A percentile compares a stretch with the other conserved stretches of the same genome.
Evolutionary conservation across 2,888 invertebrate species (phyloP).

Genomic region (Polydrusus pterygomalis): DNA sequence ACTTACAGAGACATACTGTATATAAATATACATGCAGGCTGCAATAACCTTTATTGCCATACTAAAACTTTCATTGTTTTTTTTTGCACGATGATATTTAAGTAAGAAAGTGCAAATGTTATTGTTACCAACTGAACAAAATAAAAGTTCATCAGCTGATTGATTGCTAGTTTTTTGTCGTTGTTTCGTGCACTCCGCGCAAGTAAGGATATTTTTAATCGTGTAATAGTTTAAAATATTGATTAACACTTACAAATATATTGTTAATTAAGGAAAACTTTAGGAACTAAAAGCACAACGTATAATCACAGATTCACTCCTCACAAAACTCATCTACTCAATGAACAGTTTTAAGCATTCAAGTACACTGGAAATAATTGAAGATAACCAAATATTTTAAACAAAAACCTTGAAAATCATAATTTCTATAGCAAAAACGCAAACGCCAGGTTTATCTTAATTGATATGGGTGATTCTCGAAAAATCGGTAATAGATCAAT

Average conservation of each 20-base stretch:
- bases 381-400: slow-evolving; percentile 29
- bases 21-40: not conserved
- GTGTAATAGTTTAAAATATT: too few species aligned
- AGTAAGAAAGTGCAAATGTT: not conserved
- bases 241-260: too few species aligned
- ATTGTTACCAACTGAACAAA: not conserved
- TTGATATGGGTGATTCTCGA: slow-evolving; percentile 11
- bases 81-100: slow-evolving; percentile 1
- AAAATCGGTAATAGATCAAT: not conserved
- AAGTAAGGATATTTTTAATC: too few species aligned
- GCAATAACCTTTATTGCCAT: not conserved
- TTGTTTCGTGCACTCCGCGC: too few species aligned
- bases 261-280: too few species aligned
- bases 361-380: slow-evolving; percentile 20
- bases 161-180: too few species aligned
- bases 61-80: not conserved
- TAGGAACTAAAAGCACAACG: not conserved
- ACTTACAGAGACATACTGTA: too few species aligned
- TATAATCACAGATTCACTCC: slow-evolving; percentile 23
- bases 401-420: slow-evolving; percentile 26
- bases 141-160: not conserved
- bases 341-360: slow-evolving; percentile 11
- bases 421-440: slow-evolving; percentile 25
- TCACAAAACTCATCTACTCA: not conserved
- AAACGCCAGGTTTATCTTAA: slow-evolving; percentile 29